A percentile compares a stretch with the other conserved stretches of the same genome.
phyloP scores from a whole-genome alignment of 2,113 vertebrate species.

The Sinocyclocheilus anshuiensis region DNA sequence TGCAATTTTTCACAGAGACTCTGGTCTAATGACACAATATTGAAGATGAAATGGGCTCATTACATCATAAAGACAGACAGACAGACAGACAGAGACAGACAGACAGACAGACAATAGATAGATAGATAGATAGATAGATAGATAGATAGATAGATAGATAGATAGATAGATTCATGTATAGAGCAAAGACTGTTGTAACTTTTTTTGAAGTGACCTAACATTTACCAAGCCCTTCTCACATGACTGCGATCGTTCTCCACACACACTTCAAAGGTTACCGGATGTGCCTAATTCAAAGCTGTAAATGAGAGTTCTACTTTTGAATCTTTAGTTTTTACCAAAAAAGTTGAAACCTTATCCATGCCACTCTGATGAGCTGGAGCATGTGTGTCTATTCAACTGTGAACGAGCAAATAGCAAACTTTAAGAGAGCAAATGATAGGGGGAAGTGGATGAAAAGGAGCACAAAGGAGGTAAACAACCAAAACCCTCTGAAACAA shows the following conservation, averaged over 20 bases:
- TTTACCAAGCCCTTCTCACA: slow-evolving; percentile 21
- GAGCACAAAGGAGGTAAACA: slow-evolving; percentile 26
- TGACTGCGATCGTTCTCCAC: background rate
- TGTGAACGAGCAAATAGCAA: slow-evolving; percentile 1
- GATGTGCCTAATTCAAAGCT: slow-evolving; percentile 14
- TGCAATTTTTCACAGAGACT: slow-evolving; percentile 60
- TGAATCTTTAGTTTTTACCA: background rate
- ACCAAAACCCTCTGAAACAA: slow-evolving; percentile 31
- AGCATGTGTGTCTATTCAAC: slow-evolving; percentile 30
- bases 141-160: background rate
- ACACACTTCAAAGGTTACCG: slow-evolving; percentile 11
- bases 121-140: background rate
- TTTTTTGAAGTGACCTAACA: background rate
- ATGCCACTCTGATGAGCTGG: slow-evolving; percentile 28
- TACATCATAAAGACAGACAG: no score
- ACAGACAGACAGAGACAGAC: no score
- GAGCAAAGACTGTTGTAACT: background rate
- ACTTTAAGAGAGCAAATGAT: slow-evolving; percentile 20
- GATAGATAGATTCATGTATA: background rate
- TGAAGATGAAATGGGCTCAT: slow-evolving; percentile 49
- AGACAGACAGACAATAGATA: no score
- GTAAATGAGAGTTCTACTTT: slow-evolving; percentile 1
- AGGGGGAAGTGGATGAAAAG: background rate
- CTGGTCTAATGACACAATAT: slow-evolving; percentile 44
- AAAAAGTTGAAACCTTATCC: slow-evolving; percentile 26